Base-by-base conservation (phyloP, 1,140 invertebrate species). In the Diuraphis noxia region DNA sequence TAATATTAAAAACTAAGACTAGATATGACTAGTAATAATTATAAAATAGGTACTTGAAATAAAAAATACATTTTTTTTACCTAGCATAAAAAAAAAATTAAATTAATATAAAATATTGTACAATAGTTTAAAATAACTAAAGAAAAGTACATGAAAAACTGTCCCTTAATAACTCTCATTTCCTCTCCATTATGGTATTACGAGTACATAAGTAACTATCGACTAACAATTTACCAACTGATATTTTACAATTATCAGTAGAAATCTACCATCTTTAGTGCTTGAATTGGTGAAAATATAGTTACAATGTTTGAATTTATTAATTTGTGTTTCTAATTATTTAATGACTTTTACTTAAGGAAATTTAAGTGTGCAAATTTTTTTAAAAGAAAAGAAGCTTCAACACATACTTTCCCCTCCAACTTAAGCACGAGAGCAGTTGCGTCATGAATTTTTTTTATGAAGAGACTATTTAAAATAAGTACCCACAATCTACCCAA, bases 1-100 rank as follows among this genome's bases (percentile, higher is more conserved):
- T 86, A 86, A 30, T 49, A 43, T 87, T 38, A 87, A 56, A 36
- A 56, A 30, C 46, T 87, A 52, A 52, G 46, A 87, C 34, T 87
- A 52, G 46, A 87, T 2, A 38, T 19, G 34, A 38, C 36, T 38
- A 52, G 23, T 36, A 38, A 86, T 86, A 49, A 38, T 52, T 30
- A 85, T 46, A 40, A 17, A 72, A 13, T n/a, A 81, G 23, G 23
- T 81, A 81, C 36, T 40, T 81, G 1, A 81, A 81, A 81, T 3
- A 81, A 81, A 81, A 81, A 25, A 81, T 3, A 81, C 79, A 81
- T 81, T 40, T 38, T 21, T 10, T 25, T 38, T 72, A 72, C 56
- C 30, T 81, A 81, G 7, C 9, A 8, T 10, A 25, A 40, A 81
- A 40, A 1, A 23, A 23, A 36, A 9, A 79, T 79, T 79, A 38